Percentiles rank a stretch among this genome's conserved stretches.
These are phyloP conservation scores for Synergus umbraculus DNA, from an alignment of 2,888 invertebrate genomes.

Conservation along the genomic window DNA sequence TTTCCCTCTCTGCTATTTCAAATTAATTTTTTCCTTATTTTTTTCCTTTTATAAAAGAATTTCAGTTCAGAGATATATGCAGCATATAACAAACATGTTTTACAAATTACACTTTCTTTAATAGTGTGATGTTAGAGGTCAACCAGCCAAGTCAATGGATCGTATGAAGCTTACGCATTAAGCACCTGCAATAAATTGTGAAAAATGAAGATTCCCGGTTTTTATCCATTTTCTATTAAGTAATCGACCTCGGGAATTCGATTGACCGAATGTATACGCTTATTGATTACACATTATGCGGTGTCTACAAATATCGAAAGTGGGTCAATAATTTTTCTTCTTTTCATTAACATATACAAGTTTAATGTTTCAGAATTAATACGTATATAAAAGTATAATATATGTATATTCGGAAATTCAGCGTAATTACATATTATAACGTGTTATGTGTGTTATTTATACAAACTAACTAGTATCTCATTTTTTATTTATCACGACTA, in stretches of 20 bases:
- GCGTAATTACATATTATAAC: no score
- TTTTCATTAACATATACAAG: background rate
- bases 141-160: slow-evolving; percentile 26
- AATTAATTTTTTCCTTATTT: background rate
- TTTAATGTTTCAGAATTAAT: no score
- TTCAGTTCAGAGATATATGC: background rate
- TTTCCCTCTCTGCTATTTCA: background rate
- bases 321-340: background rate
- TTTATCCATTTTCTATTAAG: slow-evolving; percentile 35
- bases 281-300: slow-evolving; percentile 4
- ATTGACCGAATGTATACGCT: slow-evolving; percentile 22
- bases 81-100: slow-evolving; percentile 11
- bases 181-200: slow-evolving; percentile 24
- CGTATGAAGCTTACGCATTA: background rate
- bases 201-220: slow-evolving; percentile 33
- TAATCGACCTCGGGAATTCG: slow-evolving; percentile 39
- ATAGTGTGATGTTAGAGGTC: slow-evolving; percentile 36
- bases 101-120: slow-evolving; percentile 21
- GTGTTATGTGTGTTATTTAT: no score
- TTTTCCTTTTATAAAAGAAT: background rate
- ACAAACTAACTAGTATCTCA: no score
- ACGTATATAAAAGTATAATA: no score
- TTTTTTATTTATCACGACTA: no score
- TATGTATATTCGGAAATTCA: no score
- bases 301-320: background rate